A percentile compares a stretch with the other conserved stretches of the same genome.
phyloP scores from a whole-genome alignment of 2,113 vertebrate genomes.

The Silurus asotus region DNA sequence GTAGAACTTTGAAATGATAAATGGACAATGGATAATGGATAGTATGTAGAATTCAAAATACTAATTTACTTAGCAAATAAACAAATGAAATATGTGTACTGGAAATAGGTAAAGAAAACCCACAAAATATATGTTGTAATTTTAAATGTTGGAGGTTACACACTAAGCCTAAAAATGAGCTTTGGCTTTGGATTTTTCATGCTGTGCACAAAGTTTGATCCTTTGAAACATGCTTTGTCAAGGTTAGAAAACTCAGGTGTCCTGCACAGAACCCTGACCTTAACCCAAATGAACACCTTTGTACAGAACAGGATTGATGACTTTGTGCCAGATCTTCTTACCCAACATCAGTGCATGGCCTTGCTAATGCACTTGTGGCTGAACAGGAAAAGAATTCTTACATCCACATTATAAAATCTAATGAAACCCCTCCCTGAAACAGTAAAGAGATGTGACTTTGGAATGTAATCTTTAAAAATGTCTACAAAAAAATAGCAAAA shows the following conservation, averaged over 20 bases:
- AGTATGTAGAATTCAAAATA: not conserved
- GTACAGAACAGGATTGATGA: not conserved
- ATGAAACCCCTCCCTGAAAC: not conserved
- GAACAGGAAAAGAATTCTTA: not conserved
- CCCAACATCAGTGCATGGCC: not conserved
- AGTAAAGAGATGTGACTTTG: not conserved
- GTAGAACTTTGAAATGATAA: not conserved
- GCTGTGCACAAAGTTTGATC: not conserved
- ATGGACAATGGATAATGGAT: not conserved
- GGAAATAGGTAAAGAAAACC: not conserved
- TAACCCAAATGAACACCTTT: not conserved
- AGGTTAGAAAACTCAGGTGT: not conserved
- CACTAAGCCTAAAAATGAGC: not conserved
- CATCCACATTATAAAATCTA: not conserved
- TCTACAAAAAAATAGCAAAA: no score
- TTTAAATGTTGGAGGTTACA: not conserved
- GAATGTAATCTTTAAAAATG: not conserved
- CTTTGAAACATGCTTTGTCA: not conserved
- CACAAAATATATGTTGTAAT: not conserved
- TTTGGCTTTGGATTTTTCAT: no score
- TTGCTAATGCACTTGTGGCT: not conserved
- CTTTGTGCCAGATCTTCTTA: no score
- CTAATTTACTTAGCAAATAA: not conserved
- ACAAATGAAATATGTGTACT: not conserved
- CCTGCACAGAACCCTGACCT: not conserved